Percentiles rank a stretch among this genome's conserved stretches.
Evolutionary conservation across 1,140 invertebrate genomes (phyloP).

Genomic region (Amyelois transitella): DNA sequence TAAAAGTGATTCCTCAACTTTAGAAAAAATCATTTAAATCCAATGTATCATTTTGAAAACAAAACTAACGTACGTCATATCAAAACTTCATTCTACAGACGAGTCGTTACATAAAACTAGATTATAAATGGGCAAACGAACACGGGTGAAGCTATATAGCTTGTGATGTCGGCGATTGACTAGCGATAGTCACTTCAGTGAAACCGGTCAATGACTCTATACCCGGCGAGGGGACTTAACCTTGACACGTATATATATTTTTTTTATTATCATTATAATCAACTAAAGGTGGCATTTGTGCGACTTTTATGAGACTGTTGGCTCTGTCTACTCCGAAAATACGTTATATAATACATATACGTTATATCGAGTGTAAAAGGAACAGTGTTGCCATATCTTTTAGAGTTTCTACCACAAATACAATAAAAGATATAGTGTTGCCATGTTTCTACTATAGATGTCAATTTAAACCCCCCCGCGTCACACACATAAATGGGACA

Average conservation of each 20-base stretch:
- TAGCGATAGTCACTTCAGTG: slow-evolving; percentile 51
- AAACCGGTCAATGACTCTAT: slow-evolving; percentile 42
- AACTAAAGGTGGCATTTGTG: too few species aligned
- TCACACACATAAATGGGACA: slow-evolving; percentile 19
- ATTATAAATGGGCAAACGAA: neutral
- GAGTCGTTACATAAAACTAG: neutral
- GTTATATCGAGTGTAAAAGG: neutral
- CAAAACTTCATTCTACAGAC: too few species aligned
- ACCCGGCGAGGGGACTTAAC: neutral
- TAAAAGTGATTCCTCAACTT: too few species aligned
- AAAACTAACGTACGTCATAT: neutral
- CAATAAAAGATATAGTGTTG: neutral
- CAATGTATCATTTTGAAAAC: too few species aligned
- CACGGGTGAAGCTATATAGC: slow-evolving; percentile 2
- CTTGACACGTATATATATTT: neutral
- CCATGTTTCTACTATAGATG: neutral
- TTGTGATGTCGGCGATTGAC: slow-evolving; percentile 63
- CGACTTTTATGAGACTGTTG: too few species aligned
- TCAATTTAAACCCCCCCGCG: slow-evolving; percentile 7
- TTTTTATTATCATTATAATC: too few species aligned
- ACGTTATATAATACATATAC: too few species aligned
- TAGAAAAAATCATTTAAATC: too few species aligned
- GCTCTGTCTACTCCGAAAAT: too few species aligned
- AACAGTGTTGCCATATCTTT: too few species aligned
- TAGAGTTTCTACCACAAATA: too few species aligned